Conservation (phyloP, 2,797 vertebrate species). For the Danio aesculapii region DNA sequence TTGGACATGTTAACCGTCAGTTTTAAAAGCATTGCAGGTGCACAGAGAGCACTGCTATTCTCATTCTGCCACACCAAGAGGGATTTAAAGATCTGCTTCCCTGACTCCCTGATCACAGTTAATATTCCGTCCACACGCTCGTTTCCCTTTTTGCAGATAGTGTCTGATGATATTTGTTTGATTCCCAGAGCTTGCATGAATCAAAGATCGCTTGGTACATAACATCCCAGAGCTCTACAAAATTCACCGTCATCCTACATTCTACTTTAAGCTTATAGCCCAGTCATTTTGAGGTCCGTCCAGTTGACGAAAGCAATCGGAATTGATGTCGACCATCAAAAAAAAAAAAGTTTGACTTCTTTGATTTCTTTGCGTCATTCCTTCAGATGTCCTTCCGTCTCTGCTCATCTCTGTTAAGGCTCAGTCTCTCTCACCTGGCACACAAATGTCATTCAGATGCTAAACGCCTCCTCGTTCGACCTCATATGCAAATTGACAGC, state of each 20-base stretch:
- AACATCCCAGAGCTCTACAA: conserved; percentile 4
- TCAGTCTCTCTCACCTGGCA: conserved; percentile 31
- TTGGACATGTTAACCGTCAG: conserved; percentile 18
- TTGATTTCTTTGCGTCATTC: conserved; percentile 6
- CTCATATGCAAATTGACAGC: conserved; percentile 33
- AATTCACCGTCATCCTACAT: conserved; percentile 3
- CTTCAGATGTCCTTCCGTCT: conserved; percentile 43
- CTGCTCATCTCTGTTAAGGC: conserved; percentile 19
- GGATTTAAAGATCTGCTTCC: conserved; percentile 21
- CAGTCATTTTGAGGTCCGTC: background rate
- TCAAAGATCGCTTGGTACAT: conserved; percentile 3
- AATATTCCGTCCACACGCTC: conserved; percentile 26
- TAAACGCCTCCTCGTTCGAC: conserved; percentile 25
- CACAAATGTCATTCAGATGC: conserved; percentile 46
- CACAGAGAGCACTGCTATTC: background rate
- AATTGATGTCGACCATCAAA: conserved; percentile 14
- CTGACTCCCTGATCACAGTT: conserved; percentile 16
- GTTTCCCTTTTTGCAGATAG: conserved; percentile 7
- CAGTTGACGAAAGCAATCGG: conserved; percentile 9
- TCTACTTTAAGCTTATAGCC: background rate
- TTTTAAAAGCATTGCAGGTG: conserved; percentile 22
- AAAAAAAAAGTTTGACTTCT: background rate
- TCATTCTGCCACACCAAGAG: background rate
- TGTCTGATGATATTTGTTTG: conserved; percentile 34
- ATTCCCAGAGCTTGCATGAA: conserved; percentile 36